A percentile compares a stretch with the other conserved stretches of the same genome.
phyloP scores from a whole-genome alignment of 2,113 vertebrate species.

The Erinaceus europaeus region DNA sequence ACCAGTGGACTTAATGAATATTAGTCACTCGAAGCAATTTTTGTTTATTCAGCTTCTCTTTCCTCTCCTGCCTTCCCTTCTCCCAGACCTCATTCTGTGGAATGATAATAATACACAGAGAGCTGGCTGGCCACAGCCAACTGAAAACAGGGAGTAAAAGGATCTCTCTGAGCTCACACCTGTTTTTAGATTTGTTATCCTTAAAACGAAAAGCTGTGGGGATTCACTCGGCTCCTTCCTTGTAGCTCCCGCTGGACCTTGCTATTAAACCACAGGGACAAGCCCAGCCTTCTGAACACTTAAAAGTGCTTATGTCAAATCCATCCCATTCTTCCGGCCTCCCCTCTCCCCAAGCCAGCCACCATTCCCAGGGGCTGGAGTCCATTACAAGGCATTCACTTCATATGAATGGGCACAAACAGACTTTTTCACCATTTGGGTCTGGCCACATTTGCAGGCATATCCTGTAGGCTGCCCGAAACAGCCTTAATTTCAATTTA shows the following conservation, averaged over 20 bases:
- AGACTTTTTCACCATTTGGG: constrained; percentile 97
- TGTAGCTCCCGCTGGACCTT: constrained; percentile 88
- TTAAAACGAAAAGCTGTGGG: constrained; percentile 89
- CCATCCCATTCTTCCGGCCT: constrained; percentile 95
- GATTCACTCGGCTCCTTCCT: constrained; percentile 93
- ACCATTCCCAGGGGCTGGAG: constrained; percentile 89
- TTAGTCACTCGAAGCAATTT: constrained; percentile 79
- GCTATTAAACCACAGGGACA: constrained; percentile 95
- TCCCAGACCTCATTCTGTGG: constrained; percentile 52
- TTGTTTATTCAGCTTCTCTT: constrained; percentile 76
- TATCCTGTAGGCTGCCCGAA: constrained; percentile 96
- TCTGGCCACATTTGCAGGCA: constrained; percentile 97
- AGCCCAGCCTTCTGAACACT: constrained; percentile 89
- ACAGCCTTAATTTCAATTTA: constrained; percentile 99
- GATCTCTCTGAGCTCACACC: constrained; percentile 91
- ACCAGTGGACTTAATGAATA: constrained; percentile 81
- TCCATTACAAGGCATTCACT: constrained; percentile 96
- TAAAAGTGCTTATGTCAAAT: constrained; percentile 99
- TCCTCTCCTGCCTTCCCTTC: constrained; percentile 47
- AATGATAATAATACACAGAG: constrained; percentile 77
- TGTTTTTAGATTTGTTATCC: constrained; percentile 95
- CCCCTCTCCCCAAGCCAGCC: constrained; percentile 88
- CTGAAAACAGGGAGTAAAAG: constrained; percentile 76
- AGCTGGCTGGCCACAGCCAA: constrained; percentile 63
- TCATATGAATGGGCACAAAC: constrained; percentile 98